phyloP scores from a whole-genome alignment of 2,888 invertebrate species.

The Drosophila buzzatii region DNA sequence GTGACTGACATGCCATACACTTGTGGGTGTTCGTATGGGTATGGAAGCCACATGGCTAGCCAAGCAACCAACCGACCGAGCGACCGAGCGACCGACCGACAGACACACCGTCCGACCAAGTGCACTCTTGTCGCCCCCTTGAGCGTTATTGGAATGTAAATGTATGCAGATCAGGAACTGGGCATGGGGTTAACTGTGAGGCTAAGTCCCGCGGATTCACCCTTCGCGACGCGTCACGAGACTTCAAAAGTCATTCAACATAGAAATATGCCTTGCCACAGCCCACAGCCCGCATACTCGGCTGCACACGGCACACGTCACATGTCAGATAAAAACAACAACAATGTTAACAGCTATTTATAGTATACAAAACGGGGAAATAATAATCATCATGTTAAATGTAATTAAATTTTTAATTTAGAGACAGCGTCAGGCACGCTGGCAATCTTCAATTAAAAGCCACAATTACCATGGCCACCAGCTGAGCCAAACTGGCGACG shows the following conservation, averaged over 20 bases:
- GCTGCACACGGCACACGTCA: conserved; percentile 27
- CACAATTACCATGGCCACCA: conserved; percentile 70
- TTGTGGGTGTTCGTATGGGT: conserved; percentile 38
- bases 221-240: conserved; percentile 51
- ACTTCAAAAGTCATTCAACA: conserved; percentile 78
- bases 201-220: conserved; percentile 4
- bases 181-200: conserved; percentile 30
- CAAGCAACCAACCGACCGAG: conserved; percentile 22
- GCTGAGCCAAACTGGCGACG: conserved; percentile 34
- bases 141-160: conserved; percentile 83
- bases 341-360: conserved; percentile 25
- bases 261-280: conserved; percentile 29
- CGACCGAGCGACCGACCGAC: background rate
- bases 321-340: conserved; percentile 31
- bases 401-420: conserved; percentile 81
- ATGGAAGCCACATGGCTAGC: conserved; percentile 43
- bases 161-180: conserved; percentile 79
- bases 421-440: conserved; percentile 56
- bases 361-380: conserved; percentile 27
- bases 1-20: conserved; percentile 72
- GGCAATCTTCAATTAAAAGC: conserved; percentile 78
- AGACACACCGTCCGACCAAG: conserved; percentile 51
- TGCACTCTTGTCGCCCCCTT: conserved; percentile 77
- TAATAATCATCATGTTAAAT: conserved; percentile 73
- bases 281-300: background rate